These are phyloP conservation scores for Ectemnius lituratus DNA, from an alignment of 2,888 invertebrate species.

Conservation along the genomic window DNA sequence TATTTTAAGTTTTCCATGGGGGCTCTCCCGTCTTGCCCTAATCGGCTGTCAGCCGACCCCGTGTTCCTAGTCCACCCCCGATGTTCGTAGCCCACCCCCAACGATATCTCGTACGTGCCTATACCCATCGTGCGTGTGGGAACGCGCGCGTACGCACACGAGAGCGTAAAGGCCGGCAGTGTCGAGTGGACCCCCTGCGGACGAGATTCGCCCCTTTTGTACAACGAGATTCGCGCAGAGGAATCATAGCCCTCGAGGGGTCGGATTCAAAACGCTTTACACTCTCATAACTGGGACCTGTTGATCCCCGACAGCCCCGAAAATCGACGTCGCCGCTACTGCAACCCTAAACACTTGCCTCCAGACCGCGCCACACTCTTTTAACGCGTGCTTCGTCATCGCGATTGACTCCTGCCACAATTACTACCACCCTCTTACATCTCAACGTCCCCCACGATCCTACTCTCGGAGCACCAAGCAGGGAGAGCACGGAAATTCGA, in stretches of 20 bases:
- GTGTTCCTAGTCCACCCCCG: constrained; percentile 29
- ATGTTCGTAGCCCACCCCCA: constrained; percentile 58
- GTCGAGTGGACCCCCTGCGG: constrained; percentile 59
- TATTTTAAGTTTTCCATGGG: constrained; percentile 78
- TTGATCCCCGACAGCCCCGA: constrained; percentile 66
- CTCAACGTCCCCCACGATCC: background rate
- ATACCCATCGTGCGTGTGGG: constrained; percentile 25
- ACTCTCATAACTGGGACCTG: constrained; percentile 76
- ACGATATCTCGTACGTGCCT: constrained; percentile 47
- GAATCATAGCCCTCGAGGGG: constrained; percentile 73
- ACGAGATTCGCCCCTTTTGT: constrained; percentile 65
- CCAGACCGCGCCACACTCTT: constrained; percentile 18
- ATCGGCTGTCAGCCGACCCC: constrained; percentile 74
- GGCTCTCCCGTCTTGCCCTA: constrained; percentile 73
- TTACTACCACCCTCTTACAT: background rate
- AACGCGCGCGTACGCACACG: background rate
- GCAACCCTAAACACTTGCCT: constrained; percentile 14
- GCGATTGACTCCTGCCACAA: constrained; percentile 22
- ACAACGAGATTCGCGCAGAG: constrained; percentile 70
- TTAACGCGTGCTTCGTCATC: constrained; percentile 46
- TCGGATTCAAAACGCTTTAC: constrained; percentile 77
- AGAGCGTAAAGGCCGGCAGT: background rate
- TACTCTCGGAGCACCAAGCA: background rate
- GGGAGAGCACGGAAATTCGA: no score
- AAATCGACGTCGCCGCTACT: constrained; percentile 39